Evolutionary conservation across 2,888 invertebrate genomes (phyloP).

Genomic region (Callimorpha dominula): DNA sequence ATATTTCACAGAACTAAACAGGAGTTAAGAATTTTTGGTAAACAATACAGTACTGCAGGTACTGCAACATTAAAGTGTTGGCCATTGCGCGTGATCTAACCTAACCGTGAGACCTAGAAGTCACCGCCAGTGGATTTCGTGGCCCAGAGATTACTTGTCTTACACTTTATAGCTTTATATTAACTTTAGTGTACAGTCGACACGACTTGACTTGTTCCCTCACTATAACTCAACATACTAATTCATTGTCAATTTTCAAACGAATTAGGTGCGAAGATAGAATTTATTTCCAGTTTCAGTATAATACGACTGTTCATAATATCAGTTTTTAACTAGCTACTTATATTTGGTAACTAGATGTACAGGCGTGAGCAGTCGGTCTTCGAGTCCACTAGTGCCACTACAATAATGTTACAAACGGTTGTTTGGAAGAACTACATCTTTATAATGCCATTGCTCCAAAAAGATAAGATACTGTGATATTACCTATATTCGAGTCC

Average conservation of each 20-base stretch:
- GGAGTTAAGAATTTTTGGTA: too few relatives aligned
- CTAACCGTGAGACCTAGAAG: background rate
- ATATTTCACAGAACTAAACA: background rate
- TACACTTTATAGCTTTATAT: background rate
- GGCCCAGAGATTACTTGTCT: too few relatives aligned
- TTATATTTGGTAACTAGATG: background rate
- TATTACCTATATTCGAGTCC: background rate
- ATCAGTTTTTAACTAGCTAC: background rate
- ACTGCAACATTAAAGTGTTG: background rate
- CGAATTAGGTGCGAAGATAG: background rate
- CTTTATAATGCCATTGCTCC: background rate
- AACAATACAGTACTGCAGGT: too few relatives aligned
- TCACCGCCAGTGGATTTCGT: background rate
- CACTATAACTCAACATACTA: background rate
- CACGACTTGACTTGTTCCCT: background rate
- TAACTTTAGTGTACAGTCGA: background rate
- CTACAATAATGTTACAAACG: background rate
- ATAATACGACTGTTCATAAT: background rate
- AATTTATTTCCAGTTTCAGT: background rate
- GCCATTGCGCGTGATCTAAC: background rate
- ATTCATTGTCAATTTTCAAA: background rate
- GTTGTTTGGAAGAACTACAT: background rate
- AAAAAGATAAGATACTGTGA: background rate
- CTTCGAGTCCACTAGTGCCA: slow-evolving; percentile 40
- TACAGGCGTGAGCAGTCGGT: background rate